Conservation (phyloP, 2,888 invertebrate species). For the Hypercompe scribonia region DNA sequence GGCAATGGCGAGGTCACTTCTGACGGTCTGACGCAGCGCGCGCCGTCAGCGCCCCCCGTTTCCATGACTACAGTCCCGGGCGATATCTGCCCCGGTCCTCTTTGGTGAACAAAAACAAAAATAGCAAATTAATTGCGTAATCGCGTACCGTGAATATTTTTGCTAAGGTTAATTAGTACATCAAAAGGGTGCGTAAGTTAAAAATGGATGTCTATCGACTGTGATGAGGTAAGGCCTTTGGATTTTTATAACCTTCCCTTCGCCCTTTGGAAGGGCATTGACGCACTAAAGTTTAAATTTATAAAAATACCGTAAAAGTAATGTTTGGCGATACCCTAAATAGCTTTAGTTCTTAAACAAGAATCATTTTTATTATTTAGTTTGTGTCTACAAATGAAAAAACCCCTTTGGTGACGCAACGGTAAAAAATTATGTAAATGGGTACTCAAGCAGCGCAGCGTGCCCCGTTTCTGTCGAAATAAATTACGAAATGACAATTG, state of each 20-base stretch:
- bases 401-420: background rate
- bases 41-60: constrained; percentile 82
- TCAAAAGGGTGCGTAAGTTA: constrained; percentile 64
- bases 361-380: background rate
- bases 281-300: constrained; percentile 25
- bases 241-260: constrained; percentile 35
- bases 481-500: background rate
- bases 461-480: constrained; percentile 11
- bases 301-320: background rate
- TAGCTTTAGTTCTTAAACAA: background rate
- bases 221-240: constrained; percentile 57
- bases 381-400: background rate
- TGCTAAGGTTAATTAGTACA: constrained; percentile 68
- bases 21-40: constrained; percentile 81
- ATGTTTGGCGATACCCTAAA: background rate
- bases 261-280: constrained; percentile 33
- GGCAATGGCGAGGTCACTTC: constrained; percentile 76
- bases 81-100: constrained; percentile 78
- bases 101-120: constrained; percentile 80
- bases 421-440: constrained; percentile 6
- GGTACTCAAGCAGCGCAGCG: background rate
- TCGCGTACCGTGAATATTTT: constrained; percentile 75
- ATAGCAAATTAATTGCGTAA: constrained; percentile 85
- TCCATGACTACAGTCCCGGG: constrained; percentile 80
- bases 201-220: constrained; percentile 55